Evolutionary conservation across 1,140 invertebrate genomes (phyloP).

Genomic region (Procambarus clarkii): DNA sequence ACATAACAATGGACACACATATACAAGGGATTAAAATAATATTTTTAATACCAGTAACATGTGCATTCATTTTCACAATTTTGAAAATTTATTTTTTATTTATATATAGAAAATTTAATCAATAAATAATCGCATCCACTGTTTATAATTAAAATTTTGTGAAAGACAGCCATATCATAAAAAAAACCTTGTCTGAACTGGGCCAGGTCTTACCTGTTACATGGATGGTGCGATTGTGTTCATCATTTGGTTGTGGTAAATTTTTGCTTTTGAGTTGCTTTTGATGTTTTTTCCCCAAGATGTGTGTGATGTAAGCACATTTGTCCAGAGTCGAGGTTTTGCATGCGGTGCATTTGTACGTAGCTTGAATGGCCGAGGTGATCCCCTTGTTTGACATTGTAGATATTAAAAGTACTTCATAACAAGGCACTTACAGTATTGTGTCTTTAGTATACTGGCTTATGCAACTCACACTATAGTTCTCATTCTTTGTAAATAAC

Average conservation of each 20-base stretch:
- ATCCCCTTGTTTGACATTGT: not conserved
- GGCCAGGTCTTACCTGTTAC: slow-evolving; percentile 18
- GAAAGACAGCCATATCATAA: too few species aligned
- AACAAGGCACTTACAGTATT: not conserved
- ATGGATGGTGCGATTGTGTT: slow-evolving; percentile 3
- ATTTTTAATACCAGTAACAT: too few species aligned
- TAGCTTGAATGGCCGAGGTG: not conserved
- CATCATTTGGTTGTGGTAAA: slow-evolving; percentile 27
- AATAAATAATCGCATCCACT: too few species aligned
- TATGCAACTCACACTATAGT: not conserved
- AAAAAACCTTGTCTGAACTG: too few species aligned
- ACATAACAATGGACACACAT: too few species aligned
- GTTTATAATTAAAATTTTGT: too few species aligned
- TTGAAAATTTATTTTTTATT: too few species aligned
- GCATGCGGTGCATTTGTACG: not conserved
- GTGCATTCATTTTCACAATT: too few species aligned
- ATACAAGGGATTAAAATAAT: too few species aligned
- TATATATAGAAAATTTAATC: too few species aligned
- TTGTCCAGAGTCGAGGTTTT: not conserved
- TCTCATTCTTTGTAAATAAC: not conserved
- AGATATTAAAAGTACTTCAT: not conserved
- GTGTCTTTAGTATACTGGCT: not conserved
- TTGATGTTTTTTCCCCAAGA: slow-evolving; percentile 19
- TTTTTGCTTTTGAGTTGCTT: slow-evolving; percentile 24
- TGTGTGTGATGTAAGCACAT: slow-evolving; percentile 10